These are phyloP conservation scores for Gymnogyps californianus DNA, from an alignment of 2,113 vertebrate species.

Conservation along the genomic window DNA sequence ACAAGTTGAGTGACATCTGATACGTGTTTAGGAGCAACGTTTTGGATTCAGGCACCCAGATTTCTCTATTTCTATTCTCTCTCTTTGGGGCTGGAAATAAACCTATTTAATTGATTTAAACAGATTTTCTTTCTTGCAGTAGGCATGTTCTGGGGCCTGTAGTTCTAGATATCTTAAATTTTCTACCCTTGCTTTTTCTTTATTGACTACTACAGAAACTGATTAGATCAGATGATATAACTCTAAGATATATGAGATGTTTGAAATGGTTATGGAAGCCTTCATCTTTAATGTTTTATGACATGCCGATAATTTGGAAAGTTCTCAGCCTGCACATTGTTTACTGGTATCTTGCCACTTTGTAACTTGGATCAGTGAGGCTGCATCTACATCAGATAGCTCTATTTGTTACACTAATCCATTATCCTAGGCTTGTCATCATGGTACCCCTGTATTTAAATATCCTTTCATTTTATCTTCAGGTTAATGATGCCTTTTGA, in stretches of 20 bases:
- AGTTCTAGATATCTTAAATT: background rate
- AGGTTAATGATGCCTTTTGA: background rate
- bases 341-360: background rate
- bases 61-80: background rate
- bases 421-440: background rate
- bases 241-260: background rate
- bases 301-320: background rate
- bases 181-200: background rate
- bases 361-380: background rate
- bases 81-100: background rate
- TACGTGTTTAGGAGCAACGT: background rate
- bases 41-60: background rate
- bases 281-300: conserved; percentile 22
- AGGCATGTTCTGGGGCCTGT: background rate
- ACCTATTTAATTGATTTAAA: background rate
- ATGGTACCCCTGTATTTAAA: background rate
- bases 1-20: background rate
- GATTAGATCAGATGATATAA: background rate
- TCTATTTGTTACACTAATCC: background rate
- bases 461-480: background rate
- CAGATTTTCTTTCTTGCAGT: background rate
- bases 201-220: background rate
- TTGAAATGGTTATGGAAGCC: background rate
- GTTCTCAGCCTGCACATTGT: background rate
- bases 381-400: background rate